These are phyloP conservation scores for Drosophila pseudoananassae DNA, from an alignment of 1,140 invertebrate species.

Conservation along the genomic window DNA sequence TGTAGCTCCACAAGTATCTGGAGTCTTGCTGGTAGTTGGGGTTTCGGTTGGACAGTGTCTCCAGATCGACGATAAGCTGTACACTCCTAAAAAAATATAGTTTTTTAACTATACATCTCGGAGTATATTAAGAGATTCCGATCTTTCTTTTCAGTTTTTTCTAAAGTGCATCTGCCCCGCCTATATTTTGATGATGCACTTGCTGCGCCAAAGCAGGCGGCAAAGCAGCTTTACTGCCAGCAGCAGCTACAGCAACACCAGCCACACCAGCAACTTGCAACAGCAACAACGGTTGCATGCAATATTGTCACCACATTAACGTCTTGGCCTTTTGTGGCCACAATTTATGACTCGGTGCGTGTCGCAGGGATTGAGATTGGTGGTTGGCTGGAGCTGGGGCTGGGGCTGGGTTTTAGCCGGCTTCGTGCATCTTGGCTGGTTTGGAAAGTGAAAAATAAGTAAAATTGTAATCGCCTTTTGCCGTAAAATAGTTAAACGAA, in stretches of 20 bases:
- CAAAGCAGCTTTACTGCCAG: slow-evolving; percentile 55
- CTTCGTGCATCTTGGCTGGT: slow-evolving; percentile 35
- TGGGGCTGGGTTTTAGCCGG: neutral
- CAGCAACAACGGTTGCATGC: slow-evolving; percentile 62
- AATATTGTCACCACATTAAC: slow-evolving; percentile 82
- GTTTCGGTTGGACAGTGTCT: slow-evolving; percentile 39
- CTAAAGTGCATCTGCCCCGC: slow-evolving; percentile 7
- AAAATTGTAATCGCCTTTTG: slow-evolving; percentile 79
- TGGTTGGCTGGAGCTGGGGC: slow-evolving; percentile 10
- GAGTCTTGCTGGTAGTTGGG: slow-evolving; percentile 1
- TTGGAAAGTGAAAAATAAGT: slow-evolving; percentile 81
- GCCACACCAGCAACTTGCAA: slow-evolving; percentile 24
- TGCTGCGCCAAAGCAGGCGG: slow-evolving; percentile 47
- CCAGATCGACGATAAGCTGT: slow-evolving; percentile 72
- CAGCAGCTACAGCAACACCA: slow-evolving; percentile 26
- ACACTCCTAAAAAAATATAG: slow-evolving; percentile 20
- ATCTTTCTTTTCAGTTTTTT: neutral
- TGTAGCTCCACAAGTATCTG: slow-evolving; percentile 9
- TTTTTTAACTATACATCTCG: neutral
- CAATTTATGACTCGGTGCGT: slow-evolving; percentile 76
- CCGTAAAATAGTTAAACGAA: slow-evolving; percentile 73
- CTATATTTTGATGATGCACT: slow-evolving; percentile 32
- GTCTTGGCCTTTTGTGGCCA: slow-evolving; percentile 80
- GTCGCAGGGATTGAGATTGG: slow-evolving; percentile 37
- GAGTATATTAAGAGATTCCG: no score